Evolutionary conservation across 2,888 invertebrate species (phyloP).

Genomic region (Scaptodrosophila latifasciaeformis): DNA sequence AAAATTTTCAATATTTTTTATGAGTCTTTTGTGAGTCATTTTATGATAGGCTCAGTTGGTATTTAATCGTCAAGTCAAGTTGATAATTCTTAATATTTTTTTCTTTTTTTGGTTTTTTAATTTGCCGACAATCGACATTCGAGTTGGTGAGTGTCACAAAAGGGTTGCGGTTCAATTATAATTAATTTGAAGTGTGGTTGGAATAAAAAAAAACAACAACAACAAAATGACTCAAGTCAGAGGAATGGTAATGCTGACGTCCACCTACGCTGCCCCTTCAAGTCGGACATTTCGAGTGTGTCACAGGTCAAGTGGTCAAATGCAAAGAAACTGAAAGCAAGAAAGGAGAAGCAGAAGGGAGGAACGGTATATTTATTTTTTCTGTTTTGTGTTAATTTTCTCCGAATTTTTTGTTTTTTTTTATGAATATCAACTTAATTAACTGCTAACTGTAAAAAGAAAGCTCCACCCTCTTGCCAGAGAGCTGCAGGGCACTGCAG

Average conservation of each 20-base stretch:
- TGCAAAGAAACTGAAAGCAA: neutral
- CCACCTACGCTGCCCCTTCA: no score
- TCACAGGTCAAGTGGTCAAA: neutral
- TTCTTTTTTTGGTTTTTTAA: neutral
- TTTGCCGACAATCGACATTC: neutral
- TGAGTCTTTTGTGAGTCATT: no score
- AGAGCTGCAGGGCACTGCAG: no score
- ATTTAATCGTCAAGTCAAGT: no score
- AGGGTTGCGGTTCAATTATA: conserved; percentile 67
- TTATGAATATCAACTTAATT: conserved; percentile 57
- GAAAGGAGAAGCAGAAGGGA: neutral
- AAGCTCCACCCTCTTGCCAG: neutral
- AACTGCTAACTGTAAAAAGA: conserved; percentile 53
- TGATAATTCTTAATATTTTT: no score
- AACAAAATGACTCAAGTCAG: no score
- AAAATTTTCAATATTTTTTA: neutral
- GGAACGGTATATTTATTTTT: no score
- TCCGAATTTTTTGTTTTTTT: conserved; percentile 42
- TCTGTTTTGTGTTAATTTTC: conserved; percentile 41
- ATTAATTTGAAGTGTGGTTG: conserved; percentile 56
- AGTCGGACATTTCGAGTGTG: no score
- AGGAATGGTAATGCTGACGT: no score
- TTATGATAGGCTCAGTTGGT: no score
- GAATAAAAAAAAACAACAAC: no score
- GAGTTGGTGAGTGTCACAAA: conserved; percentile 29